Evolutionary conservation across 2,797 vertebrate species (phyloP), one percentile per base, ranked within the genome.

Genomic region (Acipenser oxyrinchus): DNA sequence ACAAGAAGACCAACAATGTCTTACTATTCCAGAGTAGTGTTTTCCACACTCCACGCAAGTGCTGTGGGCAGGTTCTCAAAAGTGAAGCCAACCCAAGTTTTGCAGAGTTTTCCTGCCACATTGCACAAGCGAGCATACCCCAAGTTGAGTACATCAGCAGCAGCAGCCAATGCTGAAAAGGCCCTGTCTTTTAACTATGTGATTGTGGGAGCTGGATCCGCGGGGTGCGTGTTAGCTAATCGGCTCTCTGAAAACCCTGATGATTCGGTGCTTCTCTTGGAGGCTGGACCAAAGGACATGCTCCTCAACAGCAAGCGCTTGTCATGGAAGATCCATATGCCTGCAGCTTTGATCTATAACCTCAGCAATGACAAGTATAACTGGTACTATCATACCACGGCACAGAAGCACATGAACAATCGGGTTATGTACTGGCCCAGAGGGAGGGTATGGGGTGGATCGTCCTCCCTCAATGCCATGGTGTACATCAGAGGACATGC

Each of bases 321-420:
- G 8, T 78, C 88, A 55, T 99, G 97, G 97, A 99, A 96, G 88
- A 95, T 96, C 65, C 96, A 99, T 78, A 99, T 99, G 96, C 97
- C 97, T 0, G 95, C 95, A 0, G 96, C 97, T 0, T 70, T 99
- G 9, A 95, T 85, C 2, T 94, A 94, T 80, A 98, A 99, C 81
- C 93, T 99, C 37, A 93, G 93, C 1, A 75, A 99, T 8, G 83
- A 95, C 64, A 93, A 86, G 73, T 98, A 93, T 72, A 99, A 99
- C 81, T 99, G 97, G 97, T 92, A 71, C 84, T 99, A 99, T 85
- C 91, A 99, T 79, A 99, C 94, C 0, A 64, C 87, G 2, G 69
- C 92, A 1, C 96, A 99, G 81, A 72, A 79, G 1, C 83, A 91
- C 75, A 81, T 99, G 92, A 84, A 94, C 2, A 72, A 85, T 64